Evolutionary conservation across 2,888 invertebrate genomes (phyloP).

Genomic region (Stenotaenia linearis): DNA sequence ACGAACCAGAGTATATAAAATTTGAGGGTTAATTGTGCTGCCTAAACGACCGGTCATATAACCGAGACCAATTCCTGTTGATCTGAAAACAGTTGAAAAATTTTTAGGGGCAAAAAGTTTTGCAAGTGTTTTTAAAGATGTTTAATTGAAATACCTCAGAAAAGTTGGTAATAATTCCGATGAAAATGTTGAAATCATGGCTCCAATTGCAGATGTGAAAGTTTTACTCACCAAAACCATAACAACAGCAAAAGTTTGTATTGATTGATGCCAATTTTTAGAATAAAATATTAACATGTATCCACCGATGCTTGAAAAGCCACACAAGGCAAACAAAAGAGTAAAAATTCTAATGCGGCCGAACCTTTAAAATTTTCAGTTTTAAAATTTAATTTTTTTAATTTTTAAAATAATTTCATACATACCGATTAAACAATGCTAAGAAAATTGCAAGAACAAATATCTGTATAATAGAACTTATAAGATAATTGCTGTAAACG

Average conservation of each 20-base stretch:
- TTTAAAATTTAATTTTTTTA: neutral
- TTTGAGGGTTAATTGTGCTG: neutral
- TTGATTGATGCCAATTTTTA: neutral
- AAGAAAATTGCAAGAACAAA: neutral
- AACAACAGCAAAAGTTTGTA: neutral
- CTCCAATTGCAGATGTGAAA: neutral
- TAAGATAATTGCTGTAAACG: neutral
- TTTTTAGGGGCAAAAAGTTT: too few relatives aligned
- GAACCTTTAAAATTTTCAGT: neutral
- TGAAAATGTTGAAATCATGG: neutral
- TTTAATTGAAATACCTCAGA: neutral
- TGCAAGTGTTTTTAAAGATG: neutral
- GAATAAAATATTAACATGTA: conserved; percentile 11
- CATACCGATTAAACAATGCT: neutral
- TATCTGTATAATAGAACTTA: neutral
- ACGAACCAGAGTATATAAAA: neutral
- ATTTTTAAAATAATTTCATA: neutral
- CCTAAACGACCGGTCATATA: neutral
- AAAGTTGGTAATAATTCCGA: neutral
- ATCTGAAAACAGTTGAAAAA: neutral
- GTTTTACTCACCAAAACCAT: neutral
- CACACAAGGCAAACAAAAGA: neutral
- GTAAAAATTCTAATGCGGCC: neutral
- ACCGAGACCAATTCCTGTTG: neutral
- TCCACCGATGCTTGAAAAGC: neutral